Base-by-base conservation (phyloP, 2,888 invertebrate species). In the Synanthedon formicaeformis region DNA sequence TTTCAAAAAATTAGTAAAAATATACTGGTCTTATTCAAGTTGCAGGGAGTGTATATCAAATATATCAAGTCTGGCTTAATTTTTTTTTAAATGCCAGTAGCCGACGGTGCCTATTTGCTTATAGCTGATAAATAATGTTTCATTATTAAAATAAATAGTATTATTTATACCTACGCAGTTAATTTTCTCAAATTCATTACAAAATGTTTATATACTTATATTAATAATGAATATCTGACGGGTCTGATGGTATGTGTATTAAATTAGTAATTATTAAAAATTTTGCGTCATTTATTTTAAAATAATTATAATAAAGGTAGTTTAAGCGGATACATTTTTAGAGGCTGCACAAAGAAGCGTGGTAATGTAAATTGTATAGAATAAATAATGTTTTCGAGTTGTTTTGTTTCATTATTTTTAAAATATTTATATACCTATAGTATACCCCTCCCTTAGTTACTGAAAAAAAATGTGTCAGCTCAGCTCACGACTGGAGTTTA, bases 341-440 rank as follows among this genome's bases (percentile, higher is more conserved):
- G 34, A 13, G 13, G 50, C 50, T 34, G 27, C 34, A 34, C 50
- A 34, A 23, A 50, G 50, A 50, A 18, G 10, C 34, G 50, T n/a
- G 34, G 27, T 13, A 50, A 50, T 50, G 50, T 50, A 50, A 50
- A 50, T 50, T 50, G 34, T 50, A 50, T 50, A 50, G 50, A 50
- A 50, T 34, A 34, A 50, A 50, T 13, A 50, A 18, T 50, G 50
- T 50, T 50, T 50, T 50, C 8, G 45, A 45, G 10, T 34, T 6
- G 6, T 34, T 34, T 6, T 34, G 34, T 34, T 34, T 34, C 34
- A 34, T 34, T 34, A 23, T 34, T 34, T 34, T 34, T 10, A 34
- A 34, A 34, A 34, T 23, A 23, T 23, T 23, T 23, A 5, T 23
- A 23, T 5, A 23, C 23, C 23, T 23, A 23, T 23, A 23, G 23